Evolutionary conservation across 2,888 invertebrate genomes (phyloP).

Genomic region (Chalcis sispes): DNA sequence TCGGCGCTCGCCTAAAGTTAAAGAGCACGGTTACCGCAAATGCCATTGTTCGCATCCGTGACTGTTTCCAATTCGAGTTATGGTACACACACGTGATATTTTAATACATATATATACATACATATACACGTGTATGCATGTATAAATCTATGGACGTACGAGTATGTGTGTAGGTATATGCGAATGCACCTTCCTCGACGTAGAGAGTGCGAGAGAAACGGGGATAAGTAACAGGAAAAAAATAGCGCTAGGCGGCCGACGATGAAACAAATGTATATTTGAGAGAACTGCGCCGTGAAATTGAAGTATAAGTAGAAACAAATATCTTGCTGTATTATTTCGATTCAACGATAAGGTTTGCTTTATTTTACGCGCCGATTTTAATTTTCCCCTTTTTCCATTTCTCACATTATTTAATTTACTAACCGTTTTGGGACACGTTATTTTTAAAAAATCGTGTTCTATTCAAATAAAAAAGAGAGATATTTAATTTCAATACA

Average conservation of each 20-base stretch:
- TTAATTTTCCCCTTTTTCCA: too few relatives aligned
- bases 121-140: neutral
- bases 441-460: too few relatives aligned
- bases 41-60: slow-evolving; percentile 35
- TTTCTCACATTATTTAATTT: too few relatives aligned
- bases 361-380: too few relatives aligned
- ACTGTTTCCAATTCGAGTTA: slow-evolving; percentile 41
- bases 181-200: neutral
- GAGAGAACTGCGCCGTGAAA: too few relatives aligned
- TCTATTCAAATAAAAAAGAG: too few relatives aligned
- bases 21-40: slow-evolving; percentile 43
- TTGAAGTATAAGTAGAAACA: too few relatives aligned
- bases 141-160: too few relatives aligned
- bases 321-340: too few relatives aligned
- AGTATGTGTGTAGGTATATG: neutral
- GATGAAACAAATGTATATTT: slow-evolving; percentile 5
- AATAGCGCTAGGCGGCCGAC: neutral
- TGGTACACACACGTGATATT: neutral
- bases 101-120: neutral
- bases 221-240: neutral
- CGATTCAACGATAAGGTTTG: too few relatives aligned
- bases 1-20: slow-evolving; percentile 29
- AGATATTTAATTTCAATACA: too few relatives aligned
- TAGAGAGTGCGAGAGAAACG: neutral
- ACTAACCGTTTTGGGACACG: too few relatives aligned